phyloP scores from a whole-genome alignment of 2,888 invertebrate species.

The Blera fallax region DNA sequence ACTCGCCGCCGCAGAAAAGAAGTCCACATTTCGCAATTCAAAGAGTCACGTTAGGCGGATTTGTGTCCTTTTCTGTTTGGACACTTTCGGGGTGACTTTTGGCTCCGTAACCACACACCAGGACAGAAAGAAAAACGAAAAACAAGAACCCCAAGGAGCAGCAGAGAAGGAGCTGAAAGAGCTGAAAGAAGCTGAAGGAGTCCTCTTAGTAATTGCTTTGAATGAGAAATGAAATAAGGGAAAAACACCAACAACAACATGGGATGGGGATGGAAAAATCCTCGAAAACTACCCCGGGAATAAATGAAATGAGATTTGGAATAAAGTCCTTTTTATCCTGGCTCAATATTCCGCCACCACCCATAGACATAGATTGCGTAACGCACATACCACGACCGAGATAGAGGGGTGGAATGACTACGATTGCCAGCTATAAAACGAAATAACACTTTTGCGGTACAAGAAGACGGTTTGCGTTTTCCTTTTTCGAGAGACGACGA shows the following conservation, averaged over 20 bases:
- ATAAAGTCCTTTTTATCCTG: constrained; percentile 67
- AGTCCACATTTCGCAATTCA: constrained; percentile 50
- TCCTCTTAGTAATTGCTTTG: constrained; percentile 71
- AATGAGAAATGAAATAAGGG: constrained; percentile 48
- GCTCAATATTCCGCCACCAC: constrained; percentile 20
- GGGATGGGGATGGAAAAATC: constrained; percentile 21
- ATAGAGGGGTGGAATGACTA: not conserved
- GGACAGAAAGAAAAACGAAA: not conserved
- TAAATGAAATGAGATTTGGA: constrained; percentile 71
- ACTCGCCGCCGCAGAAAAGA: not conserved
- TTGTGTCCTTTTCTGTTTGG: constrained; percentile 72
- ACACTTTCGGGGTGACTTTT: constrained; percentile 72
- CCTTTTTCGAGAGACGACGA: constrained; percentile 27
- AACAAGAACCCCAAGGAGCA: not conserved
- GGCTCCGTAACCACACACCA: constrained; percentile 62
- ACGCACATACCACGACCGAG: constrained; percentile 24
- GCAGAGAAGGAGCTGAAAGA: not conserved
- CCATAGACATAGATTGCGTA: constrained; percentile 66
- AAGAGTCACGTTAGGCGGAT: constrained; percentile 72
- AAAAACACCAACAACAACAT: constrained; percentile 1
- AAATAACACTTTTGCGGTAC: constrained; percentile 38
- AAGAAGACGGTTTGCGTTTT: constrained; percentile 24
- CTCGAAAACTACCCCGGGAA: constrained; percentile 58
- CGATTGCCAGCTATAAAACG: constrained; percentile 63
- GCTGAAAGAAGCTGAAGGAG: constrained; percentile 18